A percentile compares a stretch with the other conserved stretches of the same genome.
Conservation (phyloP, 2,888 invertebrate species). For the Drosophila meridiana region DNA sequence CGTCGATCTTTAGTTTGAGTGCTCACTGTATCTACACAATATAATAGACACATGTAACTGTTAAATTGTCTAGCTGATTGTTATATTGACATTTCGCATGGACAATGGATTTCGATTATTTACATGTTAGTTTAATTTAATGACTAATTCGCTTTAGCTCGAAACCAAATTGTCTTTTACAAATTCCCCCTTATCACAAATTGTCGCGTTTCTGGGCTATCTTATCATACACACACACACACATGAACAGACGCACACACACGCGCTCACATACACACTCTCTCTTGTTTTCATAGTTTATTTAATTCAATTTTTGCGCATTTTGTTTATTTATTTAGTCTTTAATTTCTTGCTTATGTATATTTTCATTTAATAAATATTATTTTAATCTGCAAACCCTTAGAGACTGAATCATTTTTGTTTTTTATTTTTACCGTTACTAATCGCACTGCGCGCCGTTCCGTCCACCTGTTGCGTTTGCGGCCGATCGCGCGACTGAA, state of each 20-base stretch:
- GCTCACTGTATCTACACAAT: background rate
- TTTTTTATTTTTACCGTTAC: constrained; percentile 50
- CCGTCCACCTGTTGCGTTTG: constrained; percentile 60
- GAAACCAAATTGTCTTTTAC: constrained; percentile 10
- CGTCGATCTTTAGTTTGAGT: background rate
- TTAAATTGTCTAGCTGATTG: background rate
- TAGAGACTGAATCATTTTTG: background rate
- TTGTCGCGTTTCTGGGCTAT: constrained; percentile 46
- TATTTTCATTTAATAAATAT: background rate
- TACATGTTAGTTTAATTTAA: constrained; percentile 11
- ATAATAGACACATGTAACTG: background rate
- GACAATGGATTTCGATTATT: constrained; percentile 18
- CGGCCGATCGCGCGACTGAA: constrained; percentile 65
- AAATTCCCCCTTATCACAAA: constrained; percentile 29
- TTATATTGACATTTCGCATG: constrained; percentile 7
- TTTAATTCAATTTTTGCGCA: constrained; percentile 34
- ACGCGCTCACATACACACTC: background rate
- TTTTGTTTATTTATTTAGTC: background rate
- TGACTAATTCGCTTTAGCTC: constrained; percentile 42
- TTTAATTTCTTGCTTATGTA: too few species aligned
- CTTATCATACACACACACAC: constrained; percentile 35
- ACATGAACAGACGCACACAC: background rate
- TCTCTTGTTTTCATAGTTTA: background rate
- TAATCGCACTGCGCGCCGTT: constrained; percentile 40
- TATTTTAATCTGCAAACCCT: background rate